Evolutionary conservation across 2,888 invertebrate species (phyloP).

Genomic region (Yponomeuta evonymella): DNA sequence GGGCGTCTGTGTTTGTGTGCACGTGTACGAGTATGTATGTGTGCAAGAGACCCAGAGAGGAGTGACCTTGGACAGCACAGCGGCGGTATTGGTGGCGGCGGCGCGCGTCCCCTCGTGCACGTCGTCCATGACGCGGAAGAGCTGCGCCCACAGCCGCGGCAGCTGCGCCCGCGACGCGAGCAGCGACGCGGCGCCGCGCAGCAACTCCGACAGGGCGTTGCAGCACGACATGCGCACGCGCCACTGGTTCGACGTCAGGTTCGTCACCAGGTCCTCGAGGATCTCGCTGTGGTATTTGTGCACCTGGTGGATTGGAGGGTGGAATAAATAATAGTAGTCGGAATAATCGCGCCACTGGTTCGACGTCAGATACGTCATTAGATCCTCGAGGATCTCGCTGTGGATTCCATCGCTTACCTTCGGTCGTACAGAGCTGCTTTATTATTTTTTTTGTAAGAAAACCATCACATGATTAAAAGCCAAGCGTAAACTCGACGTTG

Average conservation of each 20-base stretch:
- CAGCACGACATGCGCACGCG: constrained; percentile 94
- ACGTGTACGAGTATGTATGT: too few species aligned
- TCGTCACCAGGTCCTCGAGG: constrained; percentile 84
- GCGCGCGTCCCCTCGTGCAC: constrained; percentile 91
- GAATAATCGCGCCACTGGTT: too few species aligned
- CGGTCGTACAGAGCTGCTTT: too few species aligned
- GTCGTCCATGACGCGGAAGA: constrained; percentile 96
- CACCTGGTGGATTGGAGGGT: constrained; percentile 65
- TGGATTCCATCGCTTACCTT: too few species aligned
- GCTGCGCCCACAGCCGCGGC: constrained; percentile 84
- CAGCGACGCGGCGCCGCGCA: constrained; percentile 73
- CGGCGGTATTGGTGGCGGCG: constrained; percentile 83
- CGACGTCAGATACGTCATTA: too few species aligned
- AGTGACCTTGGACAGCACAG: constrained; percentile 82
- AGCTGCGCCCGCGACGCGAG: constrained; percentile 57
- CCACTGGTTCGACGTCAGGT: constrained; percentile 91
- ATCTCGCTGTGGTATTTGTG: constrained; percentile 89
- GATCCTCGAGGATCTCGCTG: too few species aligned
- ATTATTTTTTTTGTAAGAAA: too few species aligned
- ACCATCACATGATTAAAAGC: too few species aligned
- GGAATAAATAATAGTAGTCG: background rate
- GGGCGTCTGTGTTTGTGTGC: too few species aligned
- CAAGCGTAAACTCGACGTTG: too few species aligned
- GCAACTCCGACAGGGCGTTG: constrained; percentile 88
- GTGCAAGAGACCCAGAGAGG: background rate